These are phyloP conservation scores for Diadema setosum DNA, from an alignment of 35 echinoderm and acorn worm species.

Conservation along the genomic window DNA sequence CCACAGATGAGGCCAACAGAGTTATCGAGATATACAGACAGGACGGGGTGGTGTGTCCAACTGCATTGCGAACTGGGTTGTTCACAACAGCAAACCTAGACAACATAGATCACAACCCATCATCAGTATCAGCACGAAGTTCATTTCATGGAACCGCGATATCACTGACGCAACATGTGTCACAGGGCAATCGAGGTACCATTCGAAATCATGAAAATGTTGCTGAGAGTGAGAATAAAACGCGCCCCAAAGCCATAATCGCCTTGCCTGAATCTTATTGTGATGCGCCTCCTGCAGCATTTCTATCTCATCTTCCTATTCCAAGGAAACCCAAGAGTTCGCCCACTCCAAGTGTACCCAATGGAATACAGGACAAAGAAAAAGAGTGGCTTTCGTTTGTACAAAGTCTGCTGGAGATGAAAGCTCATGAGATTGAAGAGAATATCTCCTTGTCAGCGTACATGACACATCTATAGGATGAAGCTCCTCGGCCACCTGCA, in stretches of 20 bases:
- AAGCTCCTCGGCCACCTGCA: neutral
- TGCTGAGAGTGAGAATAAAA: neutral
- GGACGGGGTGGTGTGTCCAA: too few species aligned
- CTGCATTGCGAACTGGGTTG: too few species aligned
- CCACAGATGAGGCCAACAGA: too few species aligned
- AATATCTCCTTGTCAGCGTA: neutral
- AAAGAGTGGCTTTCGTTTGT: neutral
- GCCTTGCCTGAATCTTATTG: neutral
- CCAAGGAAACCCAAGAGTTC: neutral
- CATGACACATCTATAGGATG: neutral
- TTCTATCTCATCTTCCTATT: neutral
- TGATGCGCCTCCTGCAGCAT: neutral
- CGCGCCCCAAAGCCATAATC: neutral
- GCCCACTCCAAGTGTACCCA: neutral
- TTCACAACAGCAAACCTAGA: too few species aligned
- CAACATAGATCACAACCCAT: too few species aligned
- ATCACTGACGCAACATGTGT: too few species aligned
- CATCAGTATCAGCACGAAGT: too few species aligned
- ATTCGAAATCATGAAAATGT: neutral
- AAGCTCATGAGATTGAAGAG: neutral
- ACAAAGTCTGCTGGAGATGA: neutral
- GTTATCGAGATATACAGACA: too few species aligned
- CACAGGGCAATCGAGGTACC: too few species aligned
- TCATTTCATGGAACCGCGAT: too few species aligned
- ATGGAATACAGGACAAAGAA: neutral